phyloP scores from a whole-genome alignment of 53 echinoderm and acorn worm genomes.

The Mesocentrotus franciscanus region DNA sequence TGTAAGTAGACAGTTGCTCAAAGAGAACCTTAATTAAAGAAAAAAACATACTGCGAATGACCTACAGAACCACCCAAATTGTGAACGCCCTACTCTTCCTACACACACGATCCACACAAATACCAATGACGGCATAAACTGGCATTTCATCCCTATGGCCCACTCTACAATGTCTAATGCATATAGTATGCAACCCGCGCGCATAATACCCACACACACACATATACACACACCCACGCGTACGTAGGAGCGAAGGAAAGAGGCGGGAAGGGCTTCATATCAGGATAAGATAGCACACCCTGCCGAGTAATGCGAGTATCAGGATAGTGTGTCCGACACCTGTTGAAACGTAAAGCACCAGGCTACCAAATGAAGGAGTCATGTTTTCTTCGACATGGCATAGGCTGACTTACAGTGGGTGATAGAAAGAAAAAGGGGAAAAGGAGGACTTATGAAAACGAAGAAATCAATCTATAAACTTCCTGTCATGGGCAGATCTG shows the following conservation, averaged over 20 bases:
- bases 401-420: not conserved
- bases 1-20: not conserved
- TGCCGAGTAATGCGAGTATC: conserved; percentile 41
- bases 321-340: conserved; percentile 59
- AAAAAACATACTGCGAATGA: not conserved
- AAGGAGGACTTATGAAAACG: not conserved
- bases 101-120: not conserved
- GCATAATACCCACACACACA: not conserved
- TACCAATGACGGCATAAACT: not conserved
- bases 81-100: not conserved
- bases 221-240: not conserved
- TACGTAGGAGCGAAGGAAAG: conserved; percentile 17
- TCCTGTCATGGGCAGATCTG: not conserved
- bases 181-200: not conserved
- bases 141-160: not conserved
- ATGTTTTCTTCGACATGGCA: not conserved
- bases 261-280: conserved; percentile 40
- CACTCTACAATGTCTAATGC: not conserved
- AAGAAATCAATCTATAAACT: not conserved
- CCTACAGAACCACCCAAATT: not conserved
- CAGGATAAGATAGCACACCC: conserved; percentile 16
- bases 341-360: conserved; percentile 47
- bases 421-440: not conserved
- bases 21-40: not conserved
- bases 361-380: conserved; percentile 26